Percentiles rank a stretch among this genome's conserved stretches.
phyloP scores from a whole-genome alignment of 2,888 invertebrate species.

The Drosophila colorata region DNA sequence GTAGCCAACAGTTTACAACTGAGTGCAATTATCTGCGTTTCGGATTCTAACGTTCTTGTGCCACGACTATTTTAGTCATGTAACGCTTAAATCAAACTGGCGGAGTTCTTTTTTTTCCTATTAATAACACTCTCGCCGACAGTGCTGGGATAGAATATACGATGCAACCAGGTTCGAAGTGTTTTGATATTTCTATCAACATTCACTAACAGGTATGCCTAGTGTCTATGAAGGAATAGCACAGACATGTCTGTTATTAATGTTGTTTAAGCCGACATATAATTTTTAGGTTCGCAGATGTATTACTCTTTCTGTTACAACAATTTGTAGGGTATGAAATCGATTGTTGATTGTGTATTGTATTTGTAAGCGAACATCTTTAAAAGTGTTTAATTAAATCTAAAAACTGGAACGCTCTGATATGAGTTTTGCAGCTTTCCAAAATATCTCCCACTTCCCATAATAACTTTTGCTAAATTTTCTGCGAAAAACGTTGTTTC shows the following conservation, averaged over 20 bases:
- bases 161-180: too few relatives aligned
- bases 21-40: slow-evolving; percentile 53
- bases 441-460: neutral
- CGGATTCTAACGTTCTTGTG: neutral
- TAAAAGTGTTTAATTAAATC: neutral
- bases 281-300: too few relatives aligned
- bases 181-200: too few relatives aligned
- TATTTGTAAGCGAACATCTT: neutral
- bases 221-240: too few relatives aligned
- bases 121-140: too few relatives aligned
- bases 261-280: too few relatives aligned
- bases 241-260: too few relatives aligned
- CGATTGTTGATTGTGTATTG: neutral
- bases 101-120: too few relatives aligned
- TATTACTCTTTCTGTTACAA: neutral
- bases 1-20: slow-evolving; percentile 24
- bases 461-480: neutral
- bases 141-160: too few relatives aligned
- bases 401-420: neutral
- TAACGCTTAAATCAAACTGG: too few relatives aligned
- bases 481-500: neutral
- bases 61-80: slow-evolving; percentile 2
- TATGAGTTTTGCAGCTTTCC: neutral
- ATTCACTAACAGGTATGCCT: neutral
- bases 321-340: neutral